Evolutionary conservation across 2,797 vertebrate species (phyloP).

Genomic region (Coregonus sp.): DNA sequence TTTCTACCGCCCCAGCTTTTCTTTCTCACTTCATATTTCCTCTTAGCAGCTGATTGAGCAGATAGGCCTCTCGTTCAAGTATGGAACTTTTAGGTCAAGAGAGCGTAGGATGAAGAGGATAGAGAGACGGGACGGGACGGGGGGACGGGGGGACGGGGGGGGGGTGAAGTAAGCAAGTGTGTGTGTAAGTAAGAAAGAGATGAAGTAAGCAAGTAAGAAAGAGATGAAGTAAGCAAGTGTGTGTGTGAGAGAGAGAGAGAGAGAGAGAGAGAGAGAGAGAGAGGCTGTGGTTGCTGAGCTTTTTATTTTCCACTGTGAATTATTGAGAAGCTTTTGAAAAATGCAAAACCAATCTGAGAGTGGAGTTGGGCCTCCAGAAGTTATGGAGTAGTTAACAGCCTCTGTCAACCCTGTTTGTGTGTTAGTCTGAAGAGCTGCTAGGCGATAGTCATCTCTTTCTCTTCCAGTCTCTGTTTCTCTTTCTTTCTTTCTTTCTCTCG

Average conservation of each 20-base stretch:
- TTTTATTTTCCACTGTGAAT: conserved; percentile 70
- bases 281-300: conserved; percentile 17
- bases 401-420: background rate
- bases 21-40: conserved; percentile 34
- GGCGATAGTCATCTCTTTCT: conserved; percentile 31
- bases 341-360: conserved; percentile 60
- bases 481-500: background rate
- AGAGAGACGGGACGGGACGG: background rate
- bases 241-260: background rate
- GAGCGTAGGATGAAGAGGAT: background rate
- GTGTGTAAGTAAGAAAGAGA: background rate
- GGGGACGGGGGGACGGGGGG: too few species aligned
- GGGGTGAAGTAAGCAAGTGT: too few species aligned
- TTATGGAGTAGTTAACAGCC: conserved; percentile 53
- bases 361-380: conserved; percentile 57
- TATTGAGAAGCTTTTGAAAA: conserved; percentile 68
- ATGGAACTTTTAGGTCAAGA: conserved; percentile 38
- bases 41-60: conserved; percentile 70
- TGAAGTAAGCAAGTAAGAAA: background rate
- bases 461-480: background rate
- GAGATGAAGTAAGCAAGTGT: background rate
- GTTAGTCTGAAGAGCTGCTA: conserved; percentile 12
- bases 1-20: background rate
- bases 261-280: conserved; percentile 20
- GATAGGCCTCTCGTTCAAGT: conserved; percentile 42